Conservation (phyloP, 2,888 invertebrate species). For the Eudemis profundana region DNA sequence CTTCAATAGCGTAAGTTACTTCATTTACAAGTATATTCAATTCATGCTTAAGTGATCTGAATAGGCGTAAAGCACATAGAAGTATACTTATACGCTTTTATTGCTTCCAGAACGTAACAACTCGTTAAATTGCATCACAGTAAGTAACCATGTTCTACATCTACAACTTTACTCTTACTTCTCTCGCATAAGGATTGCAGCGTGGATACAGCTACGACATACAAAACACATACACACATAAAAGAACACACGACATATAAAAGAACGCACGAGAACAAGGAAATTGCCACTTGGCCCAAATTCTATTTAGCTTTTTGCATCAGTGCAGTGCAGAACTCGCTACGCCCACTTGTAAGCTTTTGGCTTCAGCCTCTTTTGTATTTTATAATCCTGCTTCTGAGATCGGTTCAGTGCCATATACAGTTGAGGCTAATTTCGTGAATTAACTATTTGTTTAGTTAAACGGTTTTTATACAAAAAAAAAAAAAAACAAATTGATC, state of each 20-base stretch:
- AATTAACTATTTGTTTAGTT: no score
- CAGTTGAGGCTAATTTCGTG: no score
- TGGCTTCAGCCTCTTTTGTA: background rate
- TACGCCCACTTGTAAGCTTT: constrained; percentile 17
- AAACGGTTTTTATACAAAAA: no score
- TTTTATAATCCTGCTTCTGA: constrained; percentile 5
- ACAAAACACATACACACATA: background rate
- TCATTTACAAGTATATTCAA: background rate
- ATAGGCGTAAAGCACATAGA: background rate
- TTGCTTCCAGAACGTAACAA: background rate
- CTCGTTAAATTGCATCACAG: constrained; percentile 30
- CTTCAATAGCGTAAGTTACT: constrained; percentile 4
- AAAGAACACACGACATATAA: background rate
- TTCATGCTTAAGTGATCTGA: background rate
- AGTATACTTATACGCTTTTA: background rate
- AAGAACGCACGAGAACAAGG: constrained; percentile 1
- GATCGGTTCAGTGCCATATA: no score
- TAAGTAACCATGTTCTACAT: constrained; percentile 1
- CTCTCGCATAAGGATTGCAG: constrained; percentile 11
- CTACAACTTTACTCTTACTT: constrained; percentile 29
- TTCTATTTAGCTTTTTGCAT: constrained; percentile 23
- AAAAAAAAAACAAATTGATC: no score
- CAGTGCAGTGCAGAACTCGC: constrained; percentile 1
- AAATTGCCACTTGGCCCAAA: constrained; percentile 29
- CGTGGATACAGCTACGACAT: no score